phyloP scores from a whole-genome alignment of 2,888 invertebrate genomes.

The Drosophila eohydei region DNA sequence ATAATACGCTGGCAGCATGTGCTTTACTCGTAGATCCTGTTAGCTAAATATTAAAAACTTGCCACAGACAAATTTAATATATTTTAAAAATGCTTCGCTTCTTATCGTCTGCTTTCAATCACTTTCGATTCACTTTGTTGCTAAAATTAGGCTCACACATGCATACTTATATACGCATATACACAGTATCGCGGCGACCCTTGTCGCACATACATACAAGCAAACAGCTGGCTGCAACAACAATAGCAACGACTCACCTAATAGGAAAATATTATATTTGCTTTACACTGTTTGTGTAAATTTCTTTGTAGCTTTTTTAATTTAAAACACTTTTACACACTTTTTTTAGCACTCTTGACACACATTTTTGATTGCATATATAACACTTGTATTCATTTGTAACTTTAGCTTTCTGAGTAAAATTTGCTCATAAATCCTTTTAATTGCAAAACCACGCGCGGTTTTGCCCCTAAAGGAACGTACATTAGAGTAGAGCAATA shows the following conservation, averaged over 20 bases:
- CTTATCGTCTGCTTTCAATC: conserved; percentile 46
- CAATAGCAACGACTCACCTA: conserved; percentile 61
- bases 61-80: conserved; percentile 29
- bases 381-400: conserved; percentile 22
- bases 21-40: conserved; percentile 27
- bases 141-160: conserved; percentile 65
- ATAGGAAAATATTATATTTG: conserved; percentile 53
- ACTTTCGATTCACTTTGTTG: conserved; percentile 66
- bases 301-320: conserved; percentile 10
- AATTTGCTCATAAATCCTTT: conserved; percentile 23
- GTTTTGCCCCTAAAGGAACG: neutral
- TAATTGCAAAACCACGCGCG: conserved; percentile 9
- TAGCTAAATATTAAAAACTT: conserved; percentile 22
- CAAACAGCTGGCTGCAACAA: conserved; percentile 69
- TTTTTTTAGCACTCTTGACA: conserved; percentile 21
- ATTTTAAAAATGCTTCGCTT: conserved; percentile 31
- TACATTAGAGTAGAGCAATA: neutral
- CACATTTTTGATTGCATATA: conserved; percentile 24
- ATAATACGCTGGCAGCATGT: conserved; percentile 34
- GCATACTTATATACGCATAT: conserved; percentile 9
- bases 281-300: conserved; percentile 7
- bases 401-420: conserved; percentile 12
- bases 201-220: conserved; percentile 46
- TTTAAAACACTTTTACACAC: conserved; percentile 28
- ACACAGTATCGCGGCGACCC: conserved; percentile 24